These are phyloP conservation scores for Smutsia temminckii DNA, from an alignment of 2,797 vertebrate genomes.

Conservation along the genomic window DNA sequence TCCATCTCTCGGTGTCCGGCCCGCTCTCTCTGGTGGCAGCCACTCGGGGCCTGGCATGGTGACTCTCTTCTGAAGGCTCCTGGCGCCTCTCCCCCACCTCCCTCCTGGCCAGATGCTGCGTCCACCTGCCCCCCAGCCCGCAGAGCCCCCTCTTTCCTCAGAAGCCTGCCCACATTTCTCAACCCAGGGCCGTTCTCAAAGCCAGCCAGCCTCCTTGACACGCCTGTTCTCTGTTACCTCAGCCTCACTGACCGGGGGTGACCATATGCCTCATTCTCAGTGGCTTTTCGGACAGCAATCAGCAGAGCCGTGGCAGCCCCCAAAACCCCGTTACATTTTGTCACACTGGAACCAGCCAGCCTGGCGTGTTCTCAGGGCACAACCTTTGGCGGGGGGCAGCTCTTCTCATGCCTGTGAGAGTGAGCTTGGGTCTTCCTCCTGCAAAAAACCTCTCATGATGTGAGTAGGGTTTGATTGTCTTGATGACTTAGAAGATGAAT, in stretches of 20 bases:
- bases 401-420: background rate
- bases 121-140: background rate
- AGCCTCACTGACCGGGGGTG: background rate
- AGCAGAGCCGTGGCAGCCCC: background rate
- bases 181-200: background rate
- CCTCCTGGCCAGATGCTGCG: background rate
- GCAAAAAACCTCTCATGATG: background rate
- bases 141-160: accelerated
- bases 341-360: background rate
- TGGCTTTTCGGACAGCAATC: background rate
- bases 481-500: background rate
- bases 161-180: accelerated
- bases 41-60: background rate
- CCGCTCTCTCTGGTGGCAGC: background rate
- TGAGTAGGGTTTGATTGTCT: background rate
- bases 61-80: background rate
- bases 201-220: background rate
- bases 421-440: background rate
- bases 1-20: background rate
- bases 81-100: background rate
- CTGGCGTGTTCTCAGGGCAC: background rate
- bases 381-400: background rate
- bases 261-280: background rate
- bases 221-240: background rate
- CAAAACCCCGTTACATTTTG: background rate